phyloP scores from a whole-genome alignment of 2,113 vertebrate species.

The Burhinus bistriatus region DNA sequence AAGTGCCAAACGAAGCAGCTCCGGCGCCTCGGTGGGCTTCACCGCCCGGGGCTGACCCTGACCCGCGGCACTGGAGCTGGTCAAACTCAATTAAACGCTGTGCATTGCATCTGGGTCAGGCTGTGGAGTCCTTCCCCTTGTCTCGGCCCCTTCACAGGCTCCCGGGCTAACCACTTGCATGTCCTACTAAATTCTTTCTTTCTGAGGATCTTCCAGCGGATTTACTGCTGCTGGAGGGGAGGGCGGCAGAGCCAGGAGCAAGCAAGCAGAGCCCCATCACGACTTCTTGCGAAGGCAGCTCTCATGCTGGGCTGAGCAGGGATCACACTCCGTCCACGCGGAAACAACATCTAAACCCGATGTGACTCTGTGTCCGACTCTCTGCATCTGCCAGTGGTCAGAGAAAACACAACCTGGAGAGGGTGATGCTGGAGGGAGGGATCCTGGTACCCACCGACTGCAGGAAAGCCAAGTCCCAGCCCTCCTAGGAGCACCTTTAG shows the following conservation, averaged over 20 bases:
- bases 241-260: background rate
- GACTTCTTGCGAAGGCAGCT: accelerated
- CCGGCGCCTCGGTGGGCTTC: accelerated
- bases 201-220: background rate
- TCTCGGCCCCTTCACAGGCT: accelerated
- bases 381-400: background rate
- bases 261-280: accelerated
- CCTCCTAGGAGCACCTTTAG: background rate
- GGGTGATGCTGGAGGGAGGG: accelerated
- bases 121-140: background rate
- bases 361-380: accelerated
- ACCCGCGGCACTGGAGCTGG: accelerated
- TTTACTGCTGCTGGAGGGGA: background rate
- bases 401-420: accelerated
- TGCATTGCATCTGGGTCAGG: background rate
- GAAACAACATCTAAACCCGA: background rate
- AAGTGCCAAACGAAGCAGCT: background rate
- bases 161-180: background rate
- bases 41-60: background rate
- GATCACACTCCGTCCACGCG: accelerated
- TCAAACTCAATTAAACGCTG: constrained; percentile 36
- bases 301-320: background rate
- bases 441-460: accelerated
- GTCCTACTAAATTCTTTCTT: background rate
- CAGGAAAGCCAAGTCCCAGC: background rate